These are phyloP conservation scores for Agrotis ipsilon DNA, from an alignment of 2,888 invertebrate genomes.

Conservation along the genomic window DNA sequence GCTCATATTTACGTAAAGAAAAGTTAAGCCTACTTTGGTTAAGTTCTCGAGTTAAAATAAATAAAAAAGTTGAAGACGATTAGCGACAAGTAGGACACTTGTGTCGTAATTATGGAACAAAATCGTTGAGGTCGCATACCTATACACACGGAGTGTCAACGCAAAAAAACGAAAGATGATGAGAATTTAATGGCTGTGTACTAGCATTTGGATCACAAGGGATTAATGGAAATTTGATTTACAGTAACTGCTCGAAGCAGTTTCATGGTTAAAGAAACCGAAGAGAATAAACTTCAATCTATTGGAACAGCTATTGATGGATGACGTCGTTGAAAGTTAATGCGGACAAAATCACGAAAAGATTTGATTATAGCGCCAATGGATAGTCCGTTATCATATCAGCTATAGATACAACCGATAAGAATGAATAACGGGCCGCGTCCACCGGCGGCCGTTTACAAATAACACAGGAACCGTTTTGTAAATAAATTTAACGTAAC, in stretches of 20 bases:
- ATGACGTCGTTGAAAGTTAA: constrained; percentile 43
- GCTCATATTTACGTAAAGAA: constrained; percentile 24
- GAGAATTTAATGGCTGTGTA: constrained; percentile 63
- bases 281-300: constrained; percentile 10
- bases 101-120: constrained; percentile 64
- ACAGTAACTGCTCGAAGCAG: constrained; percentile 23
- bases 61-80: constrained; percentile 49
- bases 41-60: constrained; percentile 38
- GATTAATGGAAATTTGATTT: constrained; percentile 56
- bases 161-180: constrained; percentile 63
- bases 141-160: constrained; percentile 51
- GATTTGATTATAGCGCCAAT: constrained; percentile 59
- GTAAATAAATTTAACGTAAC: constrained; percentile 79
- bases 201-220: constrained; percentile 60
- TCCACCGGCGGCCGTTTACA: constrained; percentile 67
- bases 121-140: constrained; percentile 61
- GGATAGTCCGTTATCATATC: constrained; percentile 66
- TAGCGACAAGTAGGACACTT: constrained; percentile 49
- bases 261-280: constrained; percentile 20
- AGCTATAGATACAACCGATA: constrained; percentile 67
- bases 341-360: constrained; percentile 55
- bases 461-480: constrained; percentile 74
- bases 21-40: constrained; percentile 26
- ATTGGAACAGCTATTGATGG: constrained; percentile 23
- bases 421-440: constrained; percentile 64